Evolutionary conservation across 1,140 invertebrate species (phyloP), one percentile per base, ranked within the genome.

Genomic region (Forficula auricularia): DNA sequence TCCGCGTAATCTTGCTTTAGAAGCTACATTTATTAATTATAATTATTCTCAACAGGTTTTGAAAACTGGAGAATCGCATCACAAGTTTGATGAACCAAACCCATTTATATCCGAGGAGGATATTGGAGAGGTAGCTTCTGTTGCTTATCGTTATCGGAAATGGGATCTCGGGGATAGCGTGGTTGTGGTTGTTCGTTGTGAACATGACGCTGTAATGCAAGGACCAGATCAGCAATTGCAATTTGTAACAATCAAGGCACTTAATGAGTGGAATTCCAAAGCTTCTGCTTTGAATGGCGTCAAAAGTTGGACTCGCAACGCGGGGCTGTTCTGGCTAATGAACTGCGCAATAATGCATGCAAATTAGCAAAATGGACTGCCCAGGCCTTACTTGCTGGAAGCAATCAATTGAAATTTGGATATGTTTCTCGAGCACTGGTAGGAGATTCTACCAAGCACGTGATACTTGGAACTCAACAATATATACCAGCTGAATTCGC

Each of bases 301-400:
- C 88, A 92, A 56, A 97, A 97, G 53, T 61, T 99, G 19, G 96
- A 99, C 60, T 88, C 80, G 0, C 96, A 98, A 65, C 74, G 92
- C 45, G 96, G 94, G 50, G 94, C 95, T 34, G 95, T 99, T 18
- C 65, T 99, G 13, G 96, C 95, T 19, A 98, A 97, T 56, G 96
- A 99, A 62, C 63, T 99, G 47, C 77, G 96, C 51, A 98, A 98
- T 60, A 99, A 99, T 65, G 88, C 90, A 4, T 97, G 90, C 66
- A 99, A 99, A 64, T 67, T 99, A 41, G 92, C 94, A 38, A 98
- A 98, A 61, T 99, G 96, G 95, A 98, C 96, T 1, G 86, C 96
- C 1, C 90, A 95, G 62, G 89, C 95, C 18, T 64, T 98, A 13
- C 65, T 99, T 3, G 91, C 92, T 40, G 91, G 94, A 3, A 95